Base-by-base conservation (phyloP, 2,797 vertebrate species). In the Cynodonichthys magdalenae region DNA sequence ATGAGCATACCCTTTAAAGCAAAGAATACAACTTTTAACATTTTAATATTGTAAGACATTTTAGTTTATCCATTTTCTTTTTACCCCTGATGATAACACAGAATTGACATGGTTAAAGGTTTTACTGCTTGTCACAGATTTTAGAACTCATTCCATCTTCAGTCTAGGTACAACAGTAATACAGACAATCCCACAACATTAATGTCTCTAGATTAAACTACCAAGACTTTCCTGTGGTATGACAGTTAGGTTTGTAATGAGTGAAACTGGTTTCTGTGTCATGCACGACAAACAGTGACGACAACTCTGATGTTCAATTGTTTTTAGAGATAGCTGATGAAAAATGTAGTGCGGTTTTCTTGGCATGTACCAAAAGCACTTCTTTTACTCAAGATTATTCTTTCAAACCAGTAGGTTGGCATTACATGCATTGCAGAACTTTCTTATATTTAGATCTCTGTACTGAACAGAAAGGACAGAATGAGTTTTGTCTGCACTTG, bases 341-440 rank as follows among this genome's bases (percentile, higher is more conserved):
- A 17, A 55, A 58, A 42, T 15, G 18, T 27, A 29, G 0, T 14
- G 10, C 15, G 15, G 1, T 52, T 60, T 31, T 52, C 31, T 42
- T 17, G 12, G 27, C 11, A 19, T 44, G 19, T 17, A 12, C 9
- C 19, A 19, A 12, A 74, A 50, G 6, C 11, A 31, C 17, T 27
- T 0, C 19, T 9, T 12, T 4, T 42, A 28, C 51, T 45, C 5
- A 51, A 45, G 17, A n/a, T 72, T 11, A 29, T 28, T 27, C 51
- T 1, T 9, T 0, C 6, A 87, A 91, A 92, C 89, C 85, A 70
- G 90, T 74, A 65, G 4, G 67, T 76, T 70, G 29, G 45, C 90
- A 92, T 90, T 68, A n/a, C 76, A 50, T 4, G 3, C 34, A 41
- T 4, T n/a, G 1, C 19, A 65, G 74, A 42, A 18, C 1, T 0